Conservation (phyloP, 2,113 vertebrate genomes). For the Telmatochromis sp. region DNA sequence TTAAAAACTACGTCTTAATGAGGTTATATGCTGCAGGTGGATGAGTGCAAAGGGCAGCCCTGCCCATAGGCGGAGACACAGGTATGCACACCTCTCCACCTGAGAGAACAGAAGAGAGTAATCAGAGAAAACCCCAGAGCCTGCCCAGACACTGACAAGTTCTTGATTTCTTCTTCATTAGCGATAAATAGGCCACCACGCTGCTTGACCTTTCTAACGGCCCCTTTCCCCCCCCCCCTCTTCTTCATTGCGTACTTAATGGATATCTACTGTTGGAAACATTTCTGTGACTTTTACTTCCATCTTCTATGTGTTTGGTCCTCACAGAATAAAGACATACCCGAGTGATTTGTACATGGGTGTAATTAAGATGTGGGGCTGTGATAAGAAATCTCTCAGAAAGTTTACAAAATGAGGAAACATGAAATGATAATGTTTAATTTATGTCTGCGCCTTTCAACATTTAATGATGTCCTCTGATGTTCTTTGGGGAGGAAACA, state of each 20-base stretch:
- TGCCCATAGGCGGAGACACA: neutral
- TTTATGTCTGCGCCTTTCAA: conserved; percentile 43
- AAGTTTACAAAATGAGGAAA: conserved; percentile 34
- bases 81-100: neutral
- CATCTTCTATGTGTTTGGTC: neutral
- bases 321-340: neutral
- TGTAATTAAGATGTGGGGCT: conserved; percentile 21
- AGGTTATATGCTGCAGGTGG: neutral
- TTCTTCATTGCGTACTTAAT: neutral
- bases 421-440: conserved; percentile 34
- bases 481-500: conserved; percentile 30
- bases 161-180: neutral
- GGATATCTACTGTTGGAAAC: neutral
- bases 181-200: neutral
- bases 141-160: neutral
- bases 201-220: neutral
- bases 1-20: neutral
- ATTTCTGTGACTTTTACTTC: neutral
- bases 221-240: neutral
- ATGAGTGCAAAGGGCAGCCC: neutral
- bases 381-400: conserved; percentile 9
- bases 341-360: neutral
- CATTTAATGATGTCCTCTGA: conserved; percentile 50
- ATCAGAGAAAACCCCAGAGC: neutral
- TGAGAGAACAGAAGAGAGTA: neutral